Conservation (phyloP, 2,113 vertebrate genomes). For the Athene noctua region DNA sequence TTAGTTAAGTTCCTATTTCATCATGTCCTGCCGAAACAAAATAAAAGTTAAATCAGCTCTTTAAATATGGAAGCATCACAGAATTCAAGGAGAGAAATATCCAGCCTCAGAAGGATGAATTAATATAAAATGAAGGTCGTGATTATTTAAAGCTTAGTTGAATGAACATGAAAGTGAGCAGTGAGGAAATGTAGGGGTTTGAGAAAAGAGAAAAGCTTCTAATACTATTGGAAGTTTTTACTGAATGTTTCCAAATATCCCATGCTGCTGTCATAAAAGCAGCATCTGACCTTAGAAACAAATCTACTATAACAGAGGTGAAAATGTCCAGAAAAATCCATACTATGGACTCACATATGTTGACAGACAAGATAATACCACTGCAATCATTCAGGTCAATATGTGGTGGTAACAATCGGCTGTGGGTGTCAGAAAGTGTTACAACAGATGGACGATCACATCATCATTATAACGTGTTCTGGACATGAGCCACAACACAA, state of each 20-base stretch:
- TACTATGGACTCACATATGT: neutral
- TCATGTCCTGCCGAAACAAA: neutral
- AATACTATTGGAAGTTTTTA: neutral
- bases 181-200: neutral
- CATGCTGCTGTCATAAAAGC: neutral
- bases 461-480: slow-evolving; percentile 1
- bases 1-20: neutral
- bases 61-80: neutral
- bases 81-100: slow-evolving; percentile 29
- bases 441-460: slow-evolving; percentile 50
- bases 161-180: neutral
- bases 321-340: slow-evolving; percentile 10
- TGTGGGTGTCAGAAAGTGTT: slow-evolving; percentile 49
- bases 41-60: slow-evolving; percentile 11
- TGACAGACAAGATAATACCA: slow-evolving; percentile 4
- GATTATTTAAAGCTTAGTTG: neutral
- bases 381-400: slow-evolving; percentile 11
- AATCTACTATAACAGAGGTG: neutral
- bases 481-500: slow-evolving; percentile 38
- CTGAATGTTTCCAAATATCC: neutral
- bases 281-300: neutral
- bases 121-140: neutral
- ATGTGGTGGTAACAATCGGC: slow-evolving; percentile 9
- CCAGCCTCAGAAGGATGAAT: slow-evolving; percentile 11
- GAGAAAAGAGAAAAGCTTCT: neutral